Evolutionary conservation across 2,113 vertebrate species (phyloP).

Genomic region (Seriola aureovittata): DNA sequence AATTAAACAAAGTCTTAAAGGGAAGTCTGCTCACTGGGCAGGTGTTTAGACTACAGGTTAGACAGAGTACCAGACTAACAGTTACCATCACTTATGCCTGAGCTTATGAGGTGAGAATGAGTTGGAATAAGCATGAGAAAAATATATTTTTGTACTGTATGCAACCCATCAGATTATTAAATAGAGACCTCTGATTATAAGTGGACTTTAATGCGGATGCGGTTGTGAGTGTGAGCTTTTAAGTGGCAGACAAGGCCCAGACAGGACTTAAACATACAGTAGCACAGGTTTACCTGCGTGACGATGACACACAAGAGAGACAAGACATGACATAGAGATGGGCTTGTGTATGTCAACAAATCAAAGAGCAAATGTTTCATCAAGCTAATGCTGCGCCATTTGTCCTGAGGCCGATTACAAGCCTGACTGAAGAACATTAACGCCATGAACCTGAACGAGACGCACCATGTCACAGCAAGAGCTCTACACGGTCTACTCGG

Average conservation of each 20-base stretch:
- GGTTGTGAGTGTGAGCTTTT: conserved; percentile 30
- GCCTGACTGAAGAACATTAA: not conserved
- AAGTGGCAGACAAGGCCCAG: conserved; percentile 48
- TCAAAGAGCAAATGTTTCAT: conserved; percentile 38
- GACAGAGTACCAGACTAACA: conserved; percentile 54
- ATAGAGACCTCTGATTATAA: conserved; percentile 26
- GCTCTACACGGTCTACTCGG: not conserved
- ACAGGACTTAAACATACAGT: conserved; percentile 80
- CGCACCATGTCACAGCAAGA: not conserved
- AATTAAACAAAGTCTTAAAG: conserved; percentile 44
- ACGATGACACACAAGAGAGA: conserved; percentile 52
- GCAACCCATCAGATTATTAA: conserved; percentile 58
- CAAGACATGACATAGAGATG: conserved; percentile 62
- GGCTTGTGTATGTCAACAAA: conserved; percentile 38
- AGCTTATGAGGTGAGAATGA: conserved; percentile 77
- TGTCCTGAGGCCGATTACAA: not conserved
- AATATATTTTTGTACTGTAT: conserved; percentile 73
- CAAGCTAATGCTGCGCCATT: conserved; percentile 31
- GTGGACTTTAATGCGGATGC: conserved; percentile 23
- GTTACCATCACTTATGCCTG: conserved; percentile 87
- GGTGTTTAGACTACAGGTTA: conserved; percentile 54
- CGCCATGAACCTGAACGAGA: conserved; percentile 7
- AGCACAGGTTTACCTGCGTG: conserved; percentile 72
- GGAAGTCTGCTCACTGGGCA: conserved; percentile 57
- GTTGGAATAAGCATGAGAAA: conserved; percentile 68